These are phyloP conservation scores for Columbina picui DNA, from an alignment of 2,113 vertebrate species.

Conservation along the genomic window DNA sequence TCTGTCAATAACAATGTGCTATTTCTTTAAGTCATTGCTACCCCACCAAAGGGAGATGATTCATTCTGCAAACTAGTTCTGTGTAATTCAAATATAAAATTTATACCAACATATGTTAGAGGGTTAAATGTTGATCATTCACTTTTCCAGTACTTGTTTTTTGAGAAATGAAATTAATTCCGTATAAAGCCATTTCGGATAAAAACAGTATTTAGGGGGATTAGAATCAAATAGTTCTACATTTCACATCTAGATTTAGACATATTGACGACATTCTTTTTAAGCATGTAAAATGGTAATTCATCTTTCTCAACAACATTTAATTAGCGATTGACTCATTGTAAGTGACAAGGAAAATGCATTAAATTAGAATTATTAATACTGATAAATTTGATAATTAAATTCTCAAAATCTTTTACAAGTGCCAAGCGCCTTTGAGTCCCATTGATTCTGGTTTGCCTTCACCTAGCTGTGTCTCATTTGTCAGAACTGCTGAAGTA, in stretches of 20 bases:
- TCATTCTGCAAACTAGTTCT: background rate
- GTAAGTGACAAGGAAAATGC: slow-evolving; percentile 34
- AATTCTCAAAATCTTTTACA: slow-evolving; percentile 3
- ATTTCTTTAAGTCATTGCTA: background rate
- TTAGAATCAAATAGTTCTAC: background rate
- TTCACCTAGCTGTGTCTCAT: background rate
- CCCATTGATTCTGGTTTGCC: background rate
- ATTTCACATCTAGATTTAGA: slow-evolving; percentile 31
- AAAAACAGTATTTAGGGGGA: background rate
- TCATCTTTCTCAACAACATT: slow-evolving; percentile 33
- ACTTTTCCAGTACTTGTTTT: background rate
- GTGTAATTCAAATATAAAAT: background rate
- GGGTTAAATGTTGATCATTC: background rate
- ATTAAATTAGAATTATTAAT: slow-evolving; percentile 55
- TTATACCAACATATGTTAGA: background rate
- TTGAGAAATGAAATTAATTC: slow-evolving; percentile 14
- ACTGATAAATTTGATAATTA: slow-evolving; percentile 31
- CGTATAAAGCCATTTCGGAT: background rate
- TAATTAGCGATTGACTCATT: slow-evolving; percentile 32
- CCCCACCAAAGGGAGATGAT: background rate
- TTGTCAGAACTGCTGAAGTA: background rate
- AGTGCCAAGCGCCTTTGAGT: background rate
- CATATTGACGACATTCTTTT: background rate
- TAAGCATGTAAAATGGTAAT: slow-evolving; percentile 32
- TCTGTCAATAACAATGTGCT: background rate